These are phyloP conservation scores for Mastomys natalensis DNA, from an alignment of 2,113 vertebrate genomes.

Conservation along the genomic window DNA sequence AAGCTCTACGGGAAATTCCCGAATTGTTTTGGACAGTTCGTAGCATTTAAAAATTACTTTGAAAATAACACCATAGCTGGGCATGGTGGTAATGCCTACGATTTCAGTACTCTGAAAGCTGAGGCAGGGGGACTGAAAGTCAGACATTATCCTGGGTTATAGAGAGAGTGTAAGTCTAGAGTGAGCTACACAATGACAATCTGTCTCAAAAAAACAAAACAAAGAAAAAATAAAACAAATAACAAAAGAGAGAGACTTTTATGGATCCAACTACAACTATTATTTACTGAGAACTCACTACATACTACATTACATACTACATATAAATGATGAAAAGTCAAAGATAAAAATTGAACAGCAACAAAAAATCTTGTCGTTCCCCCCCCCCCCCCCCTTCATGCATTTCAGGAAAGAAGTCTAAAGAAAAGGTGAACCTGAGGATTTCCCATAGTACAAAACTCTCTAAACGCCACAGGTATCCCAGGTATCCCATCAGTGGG, in stretches of 20 bases:
- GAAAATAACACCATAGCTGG: constrained; percentile 6
- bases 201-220: not conserved
- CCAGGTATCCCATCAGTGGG: not conserved
- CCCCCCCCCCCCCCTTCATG: not conserved
- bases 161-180: not conserved
- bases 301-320: too few relatives aligned
- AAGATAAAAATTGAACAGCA: not conserved
- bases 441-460: not conserved
- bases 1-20: constrained; percentile 6
- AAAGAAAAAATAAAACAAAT: not conserved
- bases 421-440: not conserved
- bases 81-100: not conserved
- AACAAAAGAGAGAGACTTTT: not conserved
- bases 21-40: not conserved
- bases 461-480: not conserved
- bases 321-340: constrained; percentile 2
- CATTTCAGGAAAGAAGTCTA: constrained; percentile 24
- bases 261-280: not conserved
- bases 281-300: not conserved
- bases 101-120: not conserved
- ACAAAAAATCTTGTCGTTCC: not conserved
- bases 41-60: constrained; percentile 4
- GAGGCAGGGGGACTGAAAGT: not conserved
- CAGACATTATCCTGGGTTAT: not conserved
- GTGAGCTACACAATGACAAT: not conserved